Conservation (phyloP, 64 coral and sea anemone species). For the Montipora capricornis region DNA sequence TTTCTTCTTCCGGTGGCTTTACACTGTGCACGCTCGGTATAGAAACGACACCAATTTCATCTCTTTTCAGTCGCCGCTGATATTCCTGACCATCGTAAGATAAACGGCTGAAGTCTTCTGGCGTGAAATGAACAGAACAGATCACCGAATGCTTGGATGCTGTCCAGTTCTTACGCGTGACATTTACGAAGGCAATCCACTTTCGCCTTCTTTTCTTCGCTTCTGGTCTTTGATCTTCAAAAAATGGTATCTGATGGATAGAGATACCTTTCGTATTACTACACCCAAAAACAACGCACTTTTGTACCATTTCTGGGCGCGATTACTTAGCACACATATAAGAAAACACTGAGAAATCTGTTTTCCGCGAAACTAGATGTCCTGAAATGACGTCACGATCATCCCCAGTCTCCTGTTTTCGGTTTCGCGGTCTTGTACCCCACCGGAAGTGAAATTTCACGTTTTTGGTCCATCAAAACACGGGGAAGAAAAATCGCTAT, state of each 20-base stretch:
- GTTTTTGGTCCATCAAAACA: not conserved
- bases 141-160: not conserved
- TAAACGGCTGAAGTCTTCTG: not conserved
- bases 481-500: not conserved
- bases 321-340: not conserved
- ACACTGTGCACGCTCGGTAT: not conserved
- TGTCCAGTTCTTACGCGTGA: not conserved
- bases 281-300: not conserved
- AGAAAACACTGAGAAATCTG: not conserved
- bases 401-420: not conserved
- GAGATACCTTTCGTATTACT: constrained; percentile 16
- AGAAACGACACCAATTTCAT: not conserved
- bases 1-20: not conserved
- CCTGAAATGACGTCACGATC: not conserved
- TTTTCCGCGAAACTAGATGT: too few relatives aligned
- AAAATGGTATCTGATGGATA: constrained; percentile 23
- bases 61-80: constrained; percentile 5
- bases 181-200: constrained; percentile 18
- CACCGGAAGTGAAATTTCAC: not conserved
- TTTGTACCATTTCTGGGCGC: not conserved
- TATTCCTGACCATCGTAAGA: not conserved
- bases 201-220: constrained; percentile 15
- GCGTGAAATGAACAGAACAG: not conserved
- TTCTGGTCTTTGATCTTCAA: constrained; percentile 12
- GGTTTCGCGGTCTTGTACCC: not conserved